Conservation (phyloP, 2,888 invertebrate genomes). For the Xanthorhoe designata region DNA sequence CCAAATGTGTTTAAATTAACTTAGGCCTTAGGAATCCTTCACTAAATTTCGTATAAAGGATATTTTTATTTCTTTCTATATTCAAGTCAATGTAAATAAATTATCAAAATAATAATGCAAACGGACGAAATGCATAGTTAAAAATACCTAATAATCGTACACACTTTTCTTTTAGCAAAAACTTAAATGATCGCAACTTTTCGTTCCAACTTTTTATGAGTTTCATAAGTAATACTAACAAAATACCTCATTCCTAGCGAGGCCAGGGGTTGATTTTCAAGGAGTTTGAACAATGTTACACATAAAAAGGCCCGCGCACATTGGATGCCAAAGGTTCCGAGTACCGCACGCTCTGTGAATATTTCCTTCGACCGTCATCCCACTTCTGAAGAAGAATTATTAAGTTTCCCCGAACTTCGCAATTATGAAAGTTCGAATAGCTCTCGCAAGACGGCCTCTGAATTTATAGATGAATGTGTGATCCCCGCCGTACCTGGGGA, state of each 20-base stretch:
- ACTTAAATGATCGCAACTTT: constrained; percentile 53
- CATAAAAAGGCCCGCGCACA: constrained; percentile 72
- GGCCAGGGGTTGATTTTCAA: constrained; percentile 57
- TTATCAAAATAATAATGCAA: not conserved
- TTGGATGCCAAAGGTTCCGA: constrained; percentile 71
- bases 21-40: not conserved
- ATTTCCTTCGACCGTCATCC: constrained; percentile 82
- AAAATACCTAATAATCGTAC: constrained; percentile 8
- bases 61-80: not conserved
- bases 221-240: constrained; percentile 59
- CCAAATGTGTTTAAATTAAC: constrained; percentile 13
- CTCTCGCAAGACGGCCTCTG: constrained; percentile 82
- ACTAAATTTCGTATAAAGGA: not conserved
- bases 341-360: constrained; percentile 77
- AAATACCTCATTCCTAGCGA: constrained; percentile 60
- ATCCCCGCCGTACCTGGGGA: constrained; percentile 65
- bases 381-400: constrained; percentile 85
- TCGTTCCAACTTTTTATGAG: constrained; percentile 52
- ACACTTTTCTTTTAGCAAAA: not conserved
- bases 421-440: constrained; percentile 86
- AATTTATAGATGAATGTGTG: constrained; percentile 85
- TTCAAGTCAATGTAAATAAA: not conserved
- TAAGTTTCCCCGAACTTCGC: constrained; percentile 84
- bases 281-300: constrained; percentile 66
- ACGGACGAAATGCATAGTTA: not conserved